Conservation (phyloP, 2,113 vertebrate species). For the Bothrops jararaca region DNA sequence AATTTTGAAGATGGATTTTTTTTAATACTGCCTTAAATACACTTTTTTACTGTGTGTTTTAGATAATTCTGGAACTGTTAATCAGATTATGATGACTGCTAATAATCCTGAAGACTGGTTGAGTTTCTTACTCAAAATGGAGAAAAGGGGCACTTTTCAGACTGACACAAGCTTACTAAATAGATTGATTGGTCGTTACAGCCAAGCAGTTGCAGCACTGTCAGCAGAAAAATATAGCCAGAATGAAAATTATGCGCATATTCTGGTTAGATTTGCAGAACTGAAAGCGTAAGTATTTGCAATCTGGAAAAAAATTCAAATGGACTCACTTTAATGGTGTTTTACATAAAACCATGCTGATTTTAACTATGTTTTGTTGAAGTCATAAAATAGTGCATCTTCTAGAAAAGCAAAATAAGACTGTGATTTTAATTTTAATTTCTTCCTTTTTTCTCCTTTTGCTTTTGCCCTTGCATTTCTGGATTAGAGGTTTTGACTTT, state of each 20-base stretch:
- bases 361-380: neutral
- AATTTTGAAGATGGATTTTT: neutral
- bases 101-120: slow-evolving; percentile 87
- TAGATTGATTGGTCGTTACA: slow-evolving; percentile 85
- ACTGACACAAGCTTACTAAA: slow-evolving; percentile 76
- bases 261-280: slow-evolving; percentile 91
- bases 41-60: slow-evolving; percentile 11
- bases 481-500: neutral
- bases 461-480: neutral
- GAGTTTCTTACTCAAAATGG: slow-evolving; percentile 79
- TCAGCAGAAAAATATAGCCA: slow-evolving; percentile 84
- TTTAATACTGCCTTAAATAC: neutral
- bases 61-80: slow-evolving; percentile 86
- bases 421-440: neutral
- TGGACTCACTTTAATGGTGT: neutral
- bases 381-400: neutral
- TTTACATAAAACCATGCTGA: neutral
- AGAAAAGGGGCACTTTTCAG: slow-evolving; percentile 80
- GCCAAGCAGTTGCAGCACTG: slow-evolving; percentile 81
- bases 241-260: slow-evolving; percentile 85
- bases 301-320: neutral
- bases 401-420: neutral
- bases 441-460: neutral
- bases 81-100: slow-evolving; percentile 77
- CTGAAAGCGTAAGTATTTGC: slow-evolving; percentile 86